Evolutionary conservation across 2,888 invertebrate genomes (phyloP), one percentile per base, ranked within the genome.

Genomic region (Heliconius ethilla): DNA sequence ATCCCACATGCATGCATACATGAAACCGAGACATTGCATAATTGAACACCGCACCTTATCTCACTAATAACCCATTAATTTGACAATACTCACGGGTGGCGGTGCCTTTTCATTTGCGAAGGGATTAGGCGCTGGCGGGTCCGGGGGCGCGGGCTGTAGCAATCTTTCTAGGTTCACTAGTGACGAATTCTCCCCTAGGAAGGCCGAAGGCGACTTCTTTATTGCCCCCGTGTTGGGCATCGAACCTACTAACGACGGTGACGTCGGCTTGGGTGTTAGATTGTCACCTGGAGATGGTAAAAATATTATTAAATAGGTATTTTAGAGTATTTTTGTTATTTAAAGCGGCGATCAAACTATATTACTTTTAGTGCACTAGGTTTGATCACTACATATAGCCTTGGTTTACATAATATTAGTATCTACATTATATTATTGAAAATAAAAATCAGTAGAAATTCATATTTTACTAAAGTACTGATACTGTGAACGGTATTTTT

Each of bases 91-190:
- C 6, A 90, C 90, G 72, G 91, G 90, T 27, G 78, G 87, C 6
- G 90, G 86, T 73, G 75, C 84, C 75, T 84, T 94, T 88, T 84
- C 86, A 78, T 90, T 89, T 65, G 93, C 92, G 87, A 95, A 95
- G 77, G 95, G 95, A 86, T 95, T 95, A 77, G 92, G 92, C 27
- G 90, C 85, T 80, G 86, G 89, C 76, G 84, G 85, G 72, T 89
- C 90, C 9, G 88, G 84, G 79, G 92, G 87, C 82, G 92, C 91
- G 80, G 96, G 95, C 85, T 95, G 96, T 85, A 99, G 98, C 88
- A 99, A 96, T 90, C 99, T 98, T 95, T 99, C 99, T 91, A 99
- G 96, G 95, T 99, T 99, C 82, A 99, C 99, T 85, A 99, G 96
- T 84, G 97, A 96, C 18, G 98, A 98, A 95, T 99, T 99, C 93